Percentiles rank a stretch among this genome's conserved stretches.
These are phyloP conservation scores for Cephus cinctus DNA, from an alignment of 1,140 invertebrate species.

Conservation along the genomic window DNA sequence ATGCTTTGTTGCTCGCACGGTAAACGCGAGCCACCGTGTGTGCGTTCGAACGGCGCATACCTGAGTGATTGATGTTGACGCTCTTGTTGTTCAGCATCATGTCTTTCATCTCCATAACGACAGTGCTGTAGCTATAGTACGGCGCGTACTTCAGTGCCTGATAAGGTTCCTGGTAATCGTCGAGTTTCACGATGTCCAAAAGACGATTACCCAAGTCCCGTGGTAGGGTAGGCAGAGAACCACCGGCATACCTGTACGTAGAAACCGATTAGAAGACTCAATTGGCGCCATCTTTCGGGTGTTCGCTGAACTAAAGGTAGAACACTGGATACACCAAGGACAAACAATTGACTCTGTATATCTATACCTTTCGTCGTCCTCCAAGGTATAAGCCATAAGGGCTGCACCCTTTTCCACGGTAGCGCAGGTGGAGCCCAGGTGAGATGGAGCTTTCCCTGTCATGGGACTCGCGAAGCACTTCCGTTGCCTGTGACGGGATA, in stretches of 20 bases:
- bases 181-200: constrained; percentile 62
- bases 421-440: constrained; percentile 54
- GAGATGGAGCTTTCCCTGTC: constrained; percentile 62
- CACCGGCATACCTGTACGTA: constrained; percentile 52
- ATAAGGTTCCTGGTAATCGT: constrained; percentile 79
- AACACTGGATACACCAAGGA: too few relatives aligned
- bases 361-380: constrained; percentile 54
- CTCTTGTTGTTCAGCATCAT: constrained; percentile 64
- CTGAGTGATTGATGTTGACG: constrained; percentile 52
- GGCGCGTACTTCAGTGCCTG: constrained; percentile 74
- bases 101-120: constrained; percentile 75
- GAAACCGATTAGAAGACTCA: too few relatives aligned
- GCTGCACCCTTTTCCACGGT: constrained; percentile 56
- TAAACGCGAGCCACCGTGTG: background rate
- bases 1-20: constrained; percentile 32
- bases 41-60: constrained; percentile 29
- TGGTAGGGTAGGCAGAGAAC: constrained; percentile 52
- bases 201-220: constrained; percentile 52
- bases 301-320: too few relatives aligned
- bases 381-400: constrained; percentile 52
- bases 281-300: too few relatives aligned
- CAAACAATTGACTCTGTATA: too few relatives aligned
- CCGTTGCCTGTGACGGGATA: constrained; percentile 73
- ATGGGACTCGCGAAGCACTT: constrained; percentile 76
- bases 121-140: constrained; percentile 77